Percentiles rank a stretch among this genome's conserved stretches.
phyloP scores from a whole-genome alignment of 2,888 invertebrate species.

The Chymomyza caudatula region DNA sequence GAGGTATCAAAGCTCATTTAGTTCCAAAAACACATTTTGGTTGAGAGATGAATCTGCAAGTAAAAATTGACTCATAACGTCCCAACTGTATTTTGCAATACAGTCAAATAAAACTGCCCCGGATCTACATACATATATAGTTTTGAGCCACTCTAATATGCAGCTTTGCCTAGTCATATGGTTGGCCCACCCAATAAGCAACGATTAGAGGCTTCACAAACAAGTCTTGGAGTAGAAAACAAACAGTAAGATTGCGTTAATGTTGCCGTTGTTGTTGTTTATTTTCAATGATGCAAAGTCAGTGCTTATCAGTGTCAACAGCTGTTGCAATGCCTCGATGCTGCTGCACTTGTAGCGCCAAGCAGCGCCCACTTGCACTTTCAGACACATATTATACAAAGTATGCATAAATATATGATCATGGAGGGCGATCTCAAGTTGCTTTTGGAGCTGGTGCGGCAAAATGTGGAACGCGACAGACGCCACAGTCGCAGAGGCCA shows the following conservation, averaged over 20 bases:
- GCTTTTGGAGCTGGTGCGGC: not conserved
- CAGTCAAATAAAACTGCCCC: not conserved
- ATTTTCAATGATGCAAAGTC: not conserved
- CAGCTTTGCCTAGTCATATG: not conserved
- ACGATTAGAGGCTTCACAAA: not conserved
- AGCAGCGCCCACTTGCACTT: not conserved
- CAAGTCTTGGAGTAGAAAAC: not conserved
- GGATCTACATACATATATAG: not conserved
- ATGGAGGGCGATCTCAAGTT: not conserved
- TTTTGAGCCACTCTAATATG: not conserved
- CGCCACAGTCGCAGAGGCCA: not conserved
- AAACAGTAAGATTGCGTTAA: not conserved
- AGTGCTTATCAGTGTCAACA: not conserved
- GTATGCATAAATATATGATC: not conserved
- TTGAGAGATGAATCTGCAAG: too few relatives aligned
- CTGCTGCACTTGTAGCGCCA: not conserved
- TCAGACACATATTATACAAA: not conserved
- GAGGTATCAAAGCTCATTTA: too few relatives aligned
- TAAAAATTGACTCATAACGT: too few relatives aligned
- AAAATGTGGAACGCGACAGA: constrained; percentile 17
- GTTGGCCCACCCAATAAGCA: not conserved
- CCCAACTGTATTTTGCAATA: too few relatives aligned
- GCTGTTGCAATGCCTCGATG: not conserved
- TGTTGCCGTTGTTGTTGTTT: not conserved
- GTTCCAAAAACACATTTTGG: too few relatives aligned